Percentiles rank a stretch among this genome's conserved stretches.
phyloP scores from a whole-genome alignment of 2,888 invertebrate species.

The Coelogynopora nodosa region DNA sequence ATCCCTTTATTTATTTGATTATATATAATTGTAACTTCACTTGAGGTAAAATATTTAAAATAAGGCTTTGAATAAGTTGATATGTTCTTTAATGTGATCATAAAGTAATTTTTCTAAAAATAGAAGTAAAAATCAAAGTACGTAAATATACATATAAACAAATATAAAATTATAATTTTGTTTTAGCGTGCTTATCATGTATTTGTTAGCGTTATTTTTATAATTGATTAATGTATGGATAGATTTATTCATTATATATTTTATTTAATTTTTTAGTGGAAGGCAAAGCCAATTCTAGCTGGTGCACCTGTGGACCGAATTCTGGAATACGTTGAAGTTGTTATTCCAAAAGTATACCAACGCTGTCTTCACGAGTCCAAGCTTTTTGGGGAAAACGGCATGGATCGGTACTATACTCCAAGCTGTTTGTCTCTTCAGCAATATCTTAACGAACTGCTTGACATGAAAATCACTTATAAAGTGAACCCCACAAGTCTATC shows the following conservation, averaged over 20 bases:
- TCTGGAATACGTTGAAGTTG: background rate
- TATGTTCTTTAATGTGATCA: too few species aligned
- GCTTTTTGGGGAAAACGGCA: background rate
- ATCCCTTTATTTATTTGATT: too few species aligned
- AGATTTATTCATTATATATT: background rate
- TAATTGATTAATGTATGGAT: too few species aligned
- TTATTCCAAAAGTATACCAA: background rate
- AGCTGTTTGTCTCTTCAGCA: conserved; percentile 1
- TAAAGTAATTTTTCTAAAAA: too few species aligned
- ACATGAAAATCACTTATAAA: background rate
- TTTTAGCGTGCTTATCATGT: too few species aligned
- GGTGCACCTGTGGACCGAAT: background rate
- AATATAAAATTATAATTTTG: too few species aligned
- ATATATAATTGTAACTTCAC: too few species aligned
- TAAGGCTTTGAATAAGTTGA: background rate
- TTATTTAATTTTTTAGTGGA: background rate
- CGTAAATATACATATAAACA: too few species aligned
- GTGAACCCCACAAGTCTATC: background rate
- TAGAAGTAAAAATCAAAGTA: too few species aligned
- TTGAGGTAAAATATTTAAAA: too few species aligned
- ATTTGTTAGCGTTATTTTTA: too few species aligned
- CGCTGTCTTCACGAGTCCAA: background rate
- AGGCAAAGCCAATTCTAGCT: background rate
- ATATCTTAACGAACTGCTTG: background rate
- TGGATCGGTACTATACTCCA: background rate